Conservation (phyloP, 2,888 invertebrate species). For the Eupithecia vulgata region DNA sequence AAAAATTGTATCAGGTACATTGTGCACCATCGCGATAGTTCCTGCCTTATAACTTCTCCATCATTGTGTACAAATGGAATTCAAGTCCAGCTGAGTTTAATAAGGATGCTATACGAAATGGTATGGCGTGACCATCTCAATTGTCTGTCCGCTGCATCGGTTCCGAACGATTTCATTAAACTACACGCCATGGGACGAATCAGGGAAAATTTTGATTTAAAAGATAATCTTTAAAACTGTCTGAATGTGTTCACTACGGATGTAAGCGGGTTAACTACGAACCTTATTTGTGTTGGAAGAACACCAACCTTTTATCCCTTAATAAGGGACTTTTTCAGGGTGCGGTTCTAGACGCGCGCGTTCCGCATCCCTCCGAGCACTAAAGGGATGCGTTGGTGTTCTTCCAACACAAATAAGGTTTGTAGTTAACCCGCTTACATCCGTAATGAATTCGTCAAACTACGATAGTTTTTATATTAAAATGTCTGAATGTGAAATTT, state of each 20-base stretch:
- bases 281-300: too few species aligned
- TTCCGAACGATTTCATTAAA: constrained; percentile 57
- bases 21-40: background rate
- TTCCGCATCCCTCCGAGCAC: too few species aligned
- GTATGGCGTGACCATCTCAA: constrained; percentile 49
- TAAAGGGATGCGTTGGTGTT: too few species aligned
- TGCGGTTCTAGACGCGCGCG: too few species aligned
- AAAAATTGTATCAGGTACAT: background rate
- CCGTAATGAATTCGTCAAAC: too few species aligned
- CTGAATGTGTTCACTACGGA: too few species aligned
- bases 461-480: background rate
- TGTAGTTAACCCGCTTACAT: too few species aligned
- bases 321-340: too few species aligned
- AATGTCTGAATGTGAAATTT: background rate
- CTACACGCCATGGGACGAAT: constrained; percentile 39
- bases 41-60: background rate
- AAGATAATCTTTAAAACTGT: background rate
- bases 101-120: constrained; percentile 56
- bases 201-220: constrained; percentile 14
- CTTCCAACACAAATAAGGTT: too few species aligned
- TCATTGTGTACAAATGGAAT: constrained; percentile 40
- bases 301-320: too few species aligned
- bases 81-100: constrained; percentile 55
- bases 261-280: too few species aligned
- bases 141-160: constrained; percentile 53